Evolutionary conservation across 2,113 vertebrate species (phyloP).

Genomic region (Amphiprion ocellaris): DNA sequence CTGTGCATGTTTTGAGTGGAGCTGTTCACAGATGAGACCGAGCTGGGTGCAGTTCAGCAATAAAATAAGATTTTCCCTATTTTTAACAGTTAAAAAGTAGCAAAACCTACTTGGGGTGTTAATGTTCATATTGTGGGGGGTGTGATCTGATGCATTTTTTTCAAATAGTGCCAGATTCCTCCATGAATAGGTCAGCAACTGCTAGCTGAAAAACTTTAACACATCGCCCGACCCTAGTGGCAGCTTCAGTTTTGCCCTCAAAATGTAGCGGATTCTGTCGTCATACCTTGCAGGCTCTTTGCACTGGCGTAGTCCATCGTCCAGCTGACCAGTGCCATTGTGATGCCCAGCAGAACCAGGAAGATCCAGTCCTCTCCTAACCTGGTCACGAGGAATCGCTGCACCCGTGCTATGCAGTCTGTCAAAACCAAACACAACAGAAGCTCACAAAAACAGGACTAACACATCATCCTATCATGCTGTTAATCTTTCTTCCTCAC

Average conservation of each 20-base stretch:
- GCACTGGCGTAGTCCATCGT: conserved; percentile 95
- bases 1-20: too few relatives aligned
- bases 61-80: too few relatives aligned
- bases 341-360: conserved; percentile 91
- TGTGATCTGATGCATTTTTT: too few relatives aligned
- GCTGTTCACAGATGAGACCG: too few relatives aligned
- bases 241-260: background rate
- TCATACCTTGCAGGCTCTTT: conserved; percentile 91
- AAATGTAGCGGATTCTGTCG: background rate
- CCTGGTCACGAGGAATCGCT: conserved; percentile 87
- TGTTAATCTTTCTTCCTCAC: conserved; percentile 65
- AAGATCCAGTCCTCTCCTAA: conserved; percentile 98
- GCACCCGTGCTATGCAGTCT: conserved; percentile 88
- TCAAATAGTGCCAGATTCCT: too few relatives aligned
- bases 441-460: background rate
- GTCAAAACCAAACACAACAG: conserved; percentile 31
- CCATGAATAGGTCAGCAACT: too few relatives aligned
- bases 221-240: too few relatives aligned
- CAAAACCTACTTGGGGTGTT: too few relatives aligned
- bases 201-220: background rate
- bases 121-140: too few relatives aligned
- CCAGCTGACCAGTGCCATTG: conserved; percentile 97
- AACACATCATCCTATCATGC: accelerated
- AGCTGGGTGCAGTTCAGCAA: too few relatives aligned
- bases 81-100: too few relatives aligned